Evolutionary conservation across 2,797 vertebrate species (phyloP), one percentile per base, ranked within the genome.

Genomic region (Liasis olivaceus): DNA sequence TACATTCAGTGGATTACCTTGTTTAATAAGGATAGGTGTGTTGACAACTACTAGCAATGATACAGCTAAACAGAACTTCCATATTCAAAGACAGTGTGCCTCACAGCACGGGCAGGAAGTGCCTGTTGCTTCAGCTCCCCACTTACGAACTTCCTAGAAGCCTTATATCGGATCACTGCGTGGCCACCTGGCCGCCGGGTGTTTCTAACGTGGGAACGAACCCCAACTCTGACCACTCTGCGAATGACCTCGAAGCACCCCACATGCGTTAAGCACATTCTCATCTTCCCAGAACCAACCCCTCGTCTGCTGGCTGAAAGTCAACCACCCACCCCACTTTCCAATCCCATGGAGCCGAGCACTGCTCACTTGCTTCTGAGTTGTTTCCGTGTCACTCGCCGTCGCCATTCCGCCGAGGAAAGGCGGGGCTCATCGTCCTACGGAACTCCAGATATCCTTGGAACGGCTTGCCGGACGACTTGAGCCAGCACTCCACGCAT

Each of bases 301-400:
- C 31, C 14, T 36, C 69, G 15, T 15, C 69, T 72, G n/a, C 8
- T 36, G 31, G 31, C 15, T 36, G 14, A 72, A 72, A 72, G 15
- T 15, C n/a, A 72, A 72, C 5, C 20, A 12, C 47, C 72, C 22
- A 8, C 36, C 42, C 36, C 36, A 11, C 72, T 81, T 81, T 17
- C 31, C 31, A 14, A 36, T 56, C 3, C 14, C 26, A 47, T 4
- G 36, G 20, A 81, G 3, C 42, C 56, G 2, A 90, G 11, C 3
- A 66, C 95, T 81, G 8, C 36, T 95, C 94, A 97, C 97, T 87
- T 96, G 97, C 2, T 95, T 96, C 92, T 95, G 96, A 0, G 72
- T 87, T 51, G 59, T 0, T 0, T 54, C 95, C 63, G 1, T 0
- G 4, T 7, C 92, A 1, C 54, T 0, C 20, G 94, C 93, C 51